These are phyloP conservation scores for Aleadryas rufinucha DNA, from an alignment of 2,113 vertebrate species.

Conservation along the genomic window DNA sequence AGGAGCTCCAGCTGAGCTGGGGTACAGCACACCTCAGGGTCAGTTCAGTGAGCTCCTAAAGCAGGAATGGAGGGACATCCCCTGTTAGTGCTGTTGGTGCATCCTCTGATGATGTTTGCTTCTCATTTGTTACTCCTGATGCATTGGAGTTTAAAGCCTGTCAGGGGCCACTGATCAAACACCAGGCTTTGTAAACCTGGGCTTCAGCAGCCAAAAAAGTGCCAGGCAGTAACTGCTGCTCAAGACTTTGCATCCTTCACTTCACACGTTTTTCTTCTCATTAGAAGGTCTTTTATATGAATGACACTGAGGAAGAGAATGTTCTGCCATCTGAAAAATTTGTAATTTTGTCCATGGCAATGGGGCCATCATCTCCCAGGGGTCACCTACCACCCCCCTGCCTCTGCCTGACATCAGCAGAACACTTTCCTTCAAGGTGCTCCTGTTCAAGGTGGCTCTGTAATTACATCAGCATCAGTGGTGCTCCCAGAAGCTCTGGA, in stretches of 20 bases:
- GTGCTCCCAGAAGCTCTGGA: neutral
- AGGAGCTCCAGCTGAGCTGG: neutral
- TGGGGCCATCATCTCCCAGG: neutral
- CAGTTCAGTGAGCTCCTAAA: neutral
- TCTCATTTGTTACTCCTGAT: neutral
- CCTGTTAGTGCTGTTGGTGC: fast-evolving
- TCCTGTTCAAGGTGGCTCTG: neutral
- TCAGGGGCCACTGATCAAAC: neutral
- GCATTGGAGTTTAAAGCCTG: neutral
- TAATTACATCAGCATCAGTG: neutral
- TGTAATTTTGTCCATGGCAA: neutral
- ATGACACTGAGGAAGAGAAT: neutral
- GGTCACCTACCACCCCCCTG: neutral
- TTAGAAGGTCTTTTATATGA: neutral
- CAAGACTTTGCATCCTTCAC: neutral
- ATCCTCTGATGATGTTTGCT: neutral
- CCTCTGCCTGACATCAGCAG: neutral
- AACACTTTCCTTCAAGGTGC: neutral
- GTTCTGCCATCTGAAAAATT: neutral
- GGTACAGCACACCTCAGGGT: fast-evolving
- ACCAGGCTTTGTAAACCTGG: neutral
- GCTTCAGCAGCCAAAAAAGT: neutral
- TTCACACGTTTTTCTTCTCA: neutral
- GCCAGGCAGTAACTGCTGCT: neutral
- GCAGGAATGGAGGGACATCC: fast-evolving